phyloP scores from a whole-genome alignment of 1,140 invertebrate species.

The Hycleus cichorii region DNA sequence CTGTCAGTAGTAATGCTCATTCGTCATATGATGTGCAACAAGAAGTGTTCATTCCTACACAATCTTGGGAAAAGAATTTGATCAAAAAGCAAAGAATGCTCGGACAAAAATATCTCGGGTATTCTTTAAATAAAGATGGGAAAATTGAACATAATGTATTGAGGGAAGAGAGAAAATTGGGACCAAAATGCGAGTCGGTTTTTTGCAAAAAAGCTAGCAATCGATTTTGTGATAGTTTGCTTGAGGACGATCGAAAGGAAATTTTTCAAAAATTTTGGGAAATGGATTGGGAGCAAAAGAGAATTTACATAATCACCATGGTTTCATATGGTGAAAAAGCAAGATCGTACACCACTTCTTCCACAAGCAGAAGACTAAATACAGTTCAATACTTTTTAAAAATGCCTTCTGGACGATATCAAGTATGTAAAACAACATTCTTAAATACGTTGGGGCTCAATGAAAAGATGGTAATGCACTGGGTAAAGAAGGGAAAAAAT shows the following conservation, averaged over 20 bases:
- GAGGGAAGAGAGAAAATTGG: neutral
- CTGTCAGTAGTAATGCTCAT: too few species aligned
- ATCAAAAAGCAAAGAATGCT: neutral
- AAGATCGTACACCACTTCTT: neutral
- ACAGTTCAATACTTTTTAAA: neutral
- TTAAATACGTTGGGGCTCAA: neutral
- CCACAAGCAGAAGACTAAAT: neutral
- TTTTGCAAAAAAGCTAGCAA: neutral
- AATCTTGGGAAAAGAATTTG: neutral
- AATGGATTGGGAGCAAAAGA: neutral
- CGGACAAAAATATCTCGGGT: neutral
- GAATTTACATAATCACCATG: neutral
- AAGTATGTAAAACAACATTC: neutral
- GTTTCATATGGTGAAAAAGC: too few species aligned
- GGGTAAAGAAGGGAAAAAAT: neutral
- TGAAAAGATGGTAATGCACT: neutral
- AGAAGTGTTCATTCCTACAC: neutral
- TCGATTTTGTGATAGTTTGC: neutral
- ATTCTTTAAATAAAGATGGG: neutral
- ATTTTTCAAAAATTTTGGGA: constrained; percentile 1
- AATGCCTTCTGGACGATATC: neutral
- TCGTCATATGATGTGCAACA: neutral
- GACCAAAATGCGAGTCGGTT: neutral
- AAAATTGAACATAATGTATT: neutral
- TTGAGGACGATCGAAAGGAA: neutral